Percentiles rank a stretch among this genome's conserved stretches.
Conservation (phyloP, 2,113 vertebrate species). For the Melospiza melodia region DNA sequence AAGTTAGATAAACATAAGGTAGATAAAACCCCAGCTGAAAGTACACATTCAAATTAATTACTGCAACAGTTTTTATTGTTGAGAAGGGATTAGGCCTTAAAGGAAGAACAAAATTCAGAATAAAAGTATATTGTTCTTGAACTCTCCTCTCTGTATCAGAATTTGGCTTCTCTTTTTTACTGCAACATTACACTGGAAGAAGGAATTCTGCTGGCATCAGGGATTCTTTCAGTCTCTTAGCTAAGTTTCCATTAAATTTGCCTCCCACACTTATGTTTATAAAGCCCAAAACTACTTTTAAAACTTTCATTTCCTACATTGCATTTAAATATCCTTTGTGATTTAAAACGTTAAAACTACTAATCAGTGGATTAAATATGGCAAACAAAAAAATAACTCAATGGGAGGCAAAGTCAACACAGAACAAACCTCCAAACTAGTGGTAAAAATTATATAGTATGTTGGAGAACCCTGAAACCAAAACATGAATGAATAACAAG, state of each 20-base stretch:
- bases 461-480: slow-evolving; percentile 30
- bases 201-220: slow-evolving; percentile 51
- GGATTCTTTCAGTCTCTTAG: slow-evolving; percentile 19
- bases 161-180: slow-evolving; percentile 25
- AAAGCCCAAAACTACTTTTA: slow-evolving; percentile 47
- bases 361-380: slow-evolving; percentile 49
- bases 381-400: slow-evolving; percentile 24
- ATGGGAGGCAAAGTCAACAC: slow-evolving; percentile 54
- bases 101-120: background rate
- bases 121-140: background rate
- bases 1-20: background rate
- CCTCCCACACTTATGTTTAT: slow-evolving; percentile 50
- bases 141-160: background rate
- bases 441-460: slow-evolving; percentile 30
- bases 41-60: background rate
- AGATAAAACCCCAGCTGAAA: background rate
- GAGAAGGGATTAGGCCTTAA: slow-evolving; percentile 1
- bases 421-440: slow-evolving; percentile 12
- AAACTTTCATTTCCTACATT: slow-evolving; percentile 30
- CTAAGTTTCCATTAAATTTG: slow-evolving; percentile 38
- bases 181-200: background rate
- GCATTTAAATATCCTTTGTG: slow-evolving; percentile 47
- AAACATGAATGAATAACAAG: slow-evolving; percentile 23
- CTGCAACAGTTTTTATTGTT: background rate
- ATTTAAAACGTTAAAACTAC: slow-evolving; percentile 7